Percentiles rank a stretch among this genome's conserved stretches.
Evolutionary conservation across 2,113 vertebrate genomes (phyloP).

Genomic region (Centrocercus urophasianus): DNA sequence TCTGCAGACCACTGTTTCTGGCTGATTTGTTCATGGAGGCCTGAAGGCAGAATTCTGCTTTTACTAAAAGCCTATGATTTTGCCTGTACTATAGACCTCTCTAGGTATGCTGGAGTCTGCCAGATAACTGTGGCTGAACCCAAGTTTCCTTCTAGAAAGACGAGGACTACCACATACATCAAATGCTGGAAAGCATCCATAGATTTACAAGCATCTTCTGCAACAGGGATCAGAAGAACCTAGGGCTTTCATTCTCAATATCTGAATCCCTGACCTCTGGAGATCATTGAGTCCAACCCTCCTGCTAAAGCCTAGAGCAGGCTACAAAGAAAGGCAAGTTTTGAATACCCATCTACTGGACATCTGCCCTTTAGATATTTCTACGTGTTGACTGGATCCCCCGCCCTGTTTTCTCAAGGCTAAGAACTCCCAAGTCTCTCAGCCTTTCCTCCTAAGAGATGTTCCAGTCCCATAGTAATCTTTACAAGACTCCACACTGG

Average conservation of each 20-base stretch:
- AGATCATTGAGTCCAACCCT: not conserved
- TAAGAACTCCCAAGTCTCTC: not conserved
- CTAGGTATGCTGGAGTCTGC: not conserved
- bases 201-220: not conserved
- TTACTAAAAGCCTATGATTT: not conserved
- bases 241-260: not conserved
- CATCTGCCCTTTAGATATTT: not conserved
- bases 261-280: not conserved
- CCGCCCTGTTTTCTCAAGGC: not conserved
- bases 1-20: too few species aligned
- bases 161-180: not conserved
- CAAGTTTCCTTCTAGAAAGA: not conserved
- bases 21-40: not conserved
- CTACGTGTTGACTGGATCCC: not conserved
- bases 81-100: not conserved
- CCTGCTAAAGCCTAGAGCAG: not conserved
- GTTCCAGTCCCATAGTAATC: not conserved
- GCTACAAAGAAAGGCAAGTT: too few species aligned
- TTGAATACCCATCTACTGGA: not conserved
- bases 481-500: not conserved
- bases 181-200: not conserved
- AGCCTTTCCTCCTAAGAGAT: not conserved
- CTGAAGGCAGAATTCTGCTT: not conserved
- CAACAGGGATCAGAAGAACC: not conserved
- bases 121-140: not conserved